Conservation (phyloP, 2,113 vertebrate species). For the Candoia aspera region DNA sequence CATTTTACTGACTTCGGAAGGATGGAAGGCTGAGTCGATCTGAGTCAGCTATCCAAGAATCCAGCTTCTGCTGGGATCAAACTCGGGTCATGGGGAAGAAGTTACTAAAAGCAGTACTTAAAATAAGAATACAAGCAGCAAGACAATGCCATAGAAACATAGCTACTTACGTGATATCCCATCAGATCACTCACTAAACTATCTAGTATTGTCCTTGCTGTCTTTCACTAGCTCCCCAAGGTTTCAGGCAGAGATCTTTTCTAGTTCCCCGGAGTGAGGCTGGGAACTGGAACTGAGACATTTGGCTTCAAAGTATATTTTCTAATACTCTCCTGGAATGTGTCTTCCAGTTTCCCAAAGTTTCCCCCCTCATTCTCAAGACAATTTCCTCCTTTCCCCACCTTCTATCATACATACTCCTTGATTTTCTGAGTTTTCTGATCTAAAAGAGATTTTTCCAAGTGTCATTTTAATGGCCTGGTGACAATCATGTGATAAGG, state of each 20-base stretch:
- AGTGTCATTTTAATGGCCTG: not conserved
- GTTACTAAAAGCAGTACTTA: not conserved
- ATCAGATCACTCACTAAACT: not conserved
- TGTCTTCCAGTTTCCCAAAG: not conserved
- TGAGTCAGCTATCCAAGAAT: too few species aligned
- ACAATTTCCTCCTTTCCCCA: not conserved
- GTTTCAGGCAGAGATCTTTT: not conserved
- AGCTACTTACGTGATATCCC: not conserved
- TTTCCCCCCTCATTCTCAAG: not conserved
- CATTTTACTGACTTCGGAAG: too few species aligned
- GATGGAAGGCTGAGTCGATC: too few species aligned
- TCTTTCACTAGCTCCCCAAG: not conserved
- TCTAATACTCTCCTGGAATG: not conserved
- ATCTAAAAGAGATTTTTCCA: not conserved
- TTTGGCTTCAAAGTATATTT: not conserved
- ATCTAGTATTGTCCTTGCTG: not conserved
- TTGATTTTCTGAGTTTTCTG: not conserved
- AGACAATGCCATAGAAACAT: not conserved
- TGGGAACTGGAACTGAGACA: not conserved
- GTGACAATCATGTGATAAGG: not conserved
- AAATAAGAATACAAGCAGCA: not conserved
- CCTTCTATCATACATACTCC: not conserved
- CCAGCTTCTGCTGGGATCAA: too few species aligned
- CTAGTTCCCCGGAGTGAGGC: not conserved
- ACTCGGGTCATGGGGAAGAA: too few species aligned